Percentiles rank a stretch among this genome's conserved stretches.
phyloP scores from a whole-genome alignment of 1,140 invertebrate species.

The Cephus cinctus region DNA sequence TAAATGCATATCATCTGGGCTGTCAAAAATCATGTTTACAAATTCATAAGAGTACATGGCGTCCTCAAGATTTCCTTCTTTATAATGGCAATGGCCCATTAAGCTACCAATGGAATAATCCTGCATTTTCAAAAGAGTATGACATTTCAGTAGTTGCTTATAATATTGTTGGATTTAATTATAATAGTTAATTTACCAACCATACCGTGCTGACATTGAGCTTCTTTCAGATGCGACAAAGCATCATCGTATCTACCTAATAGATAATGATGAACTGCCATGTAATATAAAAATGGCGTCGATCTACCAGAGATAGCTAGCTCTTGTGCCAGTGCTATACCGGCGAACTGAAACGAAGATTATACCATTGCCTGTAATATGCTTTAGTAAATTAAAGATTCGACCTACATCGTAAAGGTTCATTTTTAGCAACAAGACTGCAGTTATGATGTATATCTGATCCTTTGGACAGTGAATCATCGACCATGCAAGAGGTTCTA shows the following conservation, averaged over 20 bases:
- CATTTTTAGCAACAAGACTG: constrained; percentile 28
- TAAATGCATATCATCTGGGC: constrained; percentile 30
- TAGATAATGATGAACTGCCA: constrained; percentile 30
- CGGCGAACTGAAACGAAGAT: constrained; percentile 26
- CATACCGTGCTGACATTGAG: constrained; percentile 25
- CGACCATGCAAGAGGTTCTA: constrained; percentile 30
- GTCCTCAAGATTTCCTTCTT: constrained; percentile 19
- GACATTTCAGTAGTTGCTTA: background rate
- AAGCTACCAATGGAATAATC: constrained; percentile 31
- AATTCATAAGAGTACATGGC: constrained; percentile 29
- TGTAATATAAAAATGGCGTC: constrained; percentile 26
- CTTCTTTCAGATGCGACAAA: constrained; percentile 26
- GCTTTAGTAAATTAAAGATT: constrained; percentile 2
- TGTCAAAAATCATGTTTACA: constrained; percentile 25
- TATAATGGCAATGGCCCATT: constrained; percentile 29
- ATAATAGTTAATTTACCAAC: constrained; percentile 12
- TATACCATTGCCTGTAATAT: background rate
- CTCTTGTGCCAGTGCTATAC: constrained; percentile 29
- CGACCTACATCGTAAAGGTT: constrained; percentile 27
- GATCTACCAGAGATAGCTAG: constrained; percentile 18
- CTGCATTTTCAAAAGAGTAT: constrained; percentile 11
- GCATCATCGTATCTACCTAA: constrained; percentile 24
- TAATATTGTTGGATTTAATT: background rate
- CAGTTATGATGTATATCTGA: constrained; percentile 20
- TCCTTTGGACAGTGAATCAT: constrained; percentile 17